Evolutionary conservation across 2,797 vertebrate species (phyloP), one percentile per base, ranked within the genome.

Genomic region (Xenentodon cancila): DNA sequence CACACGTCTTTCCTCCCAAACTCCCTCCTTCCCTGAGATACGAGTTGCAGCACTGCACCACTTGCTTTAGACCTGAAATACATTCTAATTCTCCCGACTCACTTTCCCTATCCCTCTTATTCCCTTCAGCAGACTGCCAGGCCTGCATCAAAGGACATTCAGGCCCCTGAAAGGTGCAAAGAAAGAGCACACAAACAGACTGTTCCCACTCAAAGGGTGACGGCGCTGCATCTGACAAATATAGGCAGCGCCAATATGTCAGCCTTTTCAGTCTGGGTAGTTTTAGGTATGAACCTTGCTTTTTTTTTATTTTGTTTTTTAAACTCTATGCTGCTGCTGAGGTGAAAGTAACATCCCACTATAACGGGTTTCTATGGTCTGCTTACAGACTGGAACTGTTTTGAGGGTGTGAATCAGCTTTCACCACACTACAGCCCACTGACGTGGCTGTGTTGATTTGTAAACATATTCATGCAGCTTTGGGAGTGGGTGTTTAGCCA

Each of bases 1-100:
- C 3, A 15, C 37, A 5, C 58, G 15, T 45, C 18, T 20, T 6
- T 46, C 22, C 34, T 7, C 52, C 58, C 44, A 49, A 74, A 76
- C 77, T 72, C 80, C 74, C 80, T 80, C 84, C 70, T 78, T 86
- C 56, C 54, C 77, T 61, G 63, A 77, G 81, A 79, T 73, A 63
- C 55, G 73, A 82, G 89, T 83, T 88, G 90, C 91, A 88, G 93
- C 92, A 93, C 83, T 93, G 92, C 92, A 91, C 81, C 92, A 94
- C 83, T 91, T 80, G 82, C 79, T 80, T 71, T 75, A 82, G 84
- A 90, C 85, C 87, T 91, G 89, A 90, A 91, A 87, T 75, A 88
- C 82, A 91, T 90, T 89, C 72, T 76, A 85, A 92, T 88, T 85
- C 70, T 78, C 75, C 47, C 8, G 76, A 65, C 69, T 78, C 75